Percentiles rank a stretch among this genome's conserved stretches.
Evolutionary conservation across 2,113 vertebrate genomes (phyloP).

Genomic region (Pipa parva): DNA sequence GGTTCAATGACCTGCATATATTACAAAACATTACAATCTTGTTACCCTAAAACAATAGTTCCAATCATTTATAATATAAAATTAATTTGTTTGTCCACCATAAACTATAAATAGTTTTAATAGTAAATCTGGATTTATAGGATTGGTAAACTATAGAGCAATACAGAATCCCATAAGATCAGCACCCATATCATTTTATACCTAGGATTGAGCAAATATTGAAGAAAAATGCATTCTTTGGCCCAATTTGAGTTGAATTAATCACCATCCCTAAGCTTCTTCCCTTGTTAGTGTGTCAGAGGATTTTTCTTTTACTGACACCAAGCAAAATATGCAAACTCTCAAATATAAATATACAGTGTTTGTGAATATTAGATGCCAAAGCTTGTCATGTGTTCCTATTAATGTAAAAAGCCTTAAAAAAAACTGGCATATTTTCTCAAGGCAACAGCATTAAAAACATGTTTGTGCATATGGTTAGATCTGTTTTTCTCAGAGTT

Average conservation of each 20-base stretch:
- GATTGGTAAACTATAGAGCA: constrained; percentile 16
- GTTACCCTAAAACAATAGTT: too few relatives aligned
- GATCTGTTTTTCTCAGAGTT: too few relatives aligned
- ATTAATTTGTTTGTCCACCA: too few relatives aligned
- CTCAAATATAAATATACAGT: neutral
- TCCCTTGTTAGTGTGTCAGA: constrained; percentile 23
- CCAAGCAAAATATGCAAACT: constrained; percentile 24
- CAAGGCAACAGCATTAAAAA: neutral
- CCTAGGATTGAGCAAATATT: constrained; percentile 24
- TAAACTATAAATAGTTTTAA: neutral
- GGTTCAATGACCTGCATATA: too few relatives aligned
- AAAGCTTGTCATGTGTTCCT: neutral
- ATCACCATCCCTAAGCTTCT: constrained; percentile 16
- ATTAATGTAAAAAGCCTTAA: neutral
- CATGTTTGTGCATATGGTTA: too few relatives aligned
- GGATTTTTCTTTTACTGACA: constrained; percentile 12
- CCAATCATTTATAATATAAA: too few relatives aligned
- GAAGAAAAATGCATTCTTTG: constrained; percentile 9
- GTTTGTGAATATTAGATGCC: neutral
- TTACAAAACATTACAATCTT: too few relatives aligned
- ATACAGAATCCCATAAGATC: constrained; percentile 14
- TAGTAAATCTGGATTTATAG: constrained; percentile 14
- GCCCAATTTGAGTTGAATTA: constrained; percentile 34
- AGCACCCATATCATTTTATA: constrained; percentile 26
- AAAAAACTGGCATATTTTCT: neutral